phyloP scores from a whole-genome alignment of 2,797 vertebrate genomes.

The Microhierax caerulescens region DNA sequence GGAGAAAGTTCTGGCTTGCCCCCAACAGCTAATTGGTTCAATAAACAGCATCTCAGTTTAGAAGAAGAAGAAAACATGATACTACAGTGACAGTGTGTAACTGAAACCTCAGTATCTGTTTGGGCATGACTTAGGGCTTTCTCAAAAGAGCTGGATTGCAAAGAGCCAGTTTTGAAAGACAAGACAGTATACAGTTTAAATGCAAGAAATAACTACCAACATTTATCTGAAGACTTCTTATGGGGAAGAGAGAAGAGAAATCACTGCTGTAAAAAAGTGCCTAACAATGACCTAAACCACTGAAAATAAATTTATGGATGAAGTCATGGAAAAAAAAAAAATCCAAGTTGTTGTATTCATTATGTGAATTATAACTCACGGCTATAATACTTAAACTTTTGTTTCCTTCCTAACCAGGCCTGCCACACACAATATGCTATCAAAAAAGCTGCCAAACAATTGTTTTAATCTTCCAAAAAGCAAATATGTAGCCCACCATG shows the following conservation, averaged over 20 bases:
- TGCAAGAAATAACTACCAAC: neutral
- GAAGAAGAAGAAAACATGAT: conserved; percentile 13
- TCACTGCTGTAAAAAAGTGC: neutral
- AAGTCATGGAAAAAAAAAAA: neutral
- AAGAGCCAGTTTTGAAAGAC: neutral
- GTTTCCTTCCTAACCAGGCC: neutral
- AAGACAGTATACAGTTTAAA: neutral
- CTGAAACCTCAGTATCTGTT: neutral
- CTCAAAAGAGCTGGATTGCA: neutral
- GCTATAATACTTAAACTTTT: neutral
- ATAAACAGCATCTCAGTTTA: conserved; percentile 28
- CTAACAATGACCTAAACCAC: neutral
- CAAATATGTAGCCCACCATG: neutral
- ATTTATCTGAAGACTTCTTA: neutral
- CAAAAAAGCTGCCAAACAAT: conserved; percentile 15
- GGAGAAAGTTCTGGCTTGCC: conserved; percentile 56
- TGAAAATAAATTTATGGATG: neutral
- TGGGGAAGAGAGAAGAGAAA: neutral
- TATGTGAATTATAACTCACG: neutral
- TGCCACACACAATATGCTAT: conserved; percentile 1
- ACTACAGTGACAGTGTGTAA: neutral
- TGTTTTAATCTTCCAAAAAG: neutral
- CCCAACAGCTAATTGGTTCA: conserved; percentile 63
- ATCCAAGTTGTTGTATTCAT: neutral
- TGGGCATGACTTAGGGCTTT: neutral